Evolutionary conservation across 2,113 vertebrate genomes (phyloP).

Genomic region (Crotalus tigris): DNA sequence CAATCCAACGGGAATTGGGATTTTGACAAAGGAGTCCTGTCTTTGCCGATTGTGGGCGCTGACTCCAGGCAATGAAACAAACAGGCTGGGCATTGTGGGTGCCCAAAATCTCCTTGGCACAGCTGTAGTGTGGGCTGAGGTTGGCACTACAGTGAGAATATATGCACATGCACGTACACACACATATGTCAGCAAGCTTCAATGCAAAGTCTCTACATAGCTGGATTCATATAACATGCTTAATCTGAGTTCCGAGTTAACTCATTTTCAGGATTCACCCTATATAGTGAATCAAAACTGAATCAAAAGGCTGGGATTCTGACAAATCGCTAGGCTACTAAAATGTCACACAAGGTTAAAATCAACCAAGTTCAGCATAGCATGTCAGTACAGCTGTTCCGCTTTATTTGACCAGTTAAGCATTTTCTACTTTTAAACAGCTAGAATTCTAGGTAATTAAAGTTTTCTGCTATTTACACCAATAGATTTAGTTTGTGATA

Average conservation of each 20-base stretch:
- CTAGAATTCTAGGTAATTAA: not conserved
- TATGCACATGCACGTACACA: not conserved
- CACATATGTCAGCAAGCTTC: not conserved
- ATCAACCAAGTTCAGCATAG: not conserved
- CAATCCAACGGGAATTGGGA: not conserved
- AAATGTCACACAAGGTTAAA: not conserved
- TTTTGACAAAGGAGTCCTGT: not conserved
- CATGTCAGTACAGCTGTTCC: not conserved
- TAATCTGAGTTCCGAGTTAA: not conserved
- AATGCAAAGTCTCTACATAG: not conserved
- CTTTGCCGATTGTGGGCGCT: not conserved
- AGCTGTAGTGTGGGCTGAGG: not conserved
- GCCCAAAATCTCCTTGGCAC: not conserved
- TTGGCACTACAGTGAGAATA: not conserved
- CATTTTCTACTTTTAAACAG: not conserved
- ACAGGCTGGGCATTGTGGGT: constrained; percentile 15
- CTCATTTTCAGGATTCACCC: not conserved
- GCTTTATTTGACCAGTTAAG: not conserved
- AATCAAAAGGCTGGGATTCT: not conserved
- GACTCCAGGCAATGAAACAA: not conserved
- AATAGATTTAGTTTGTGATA: not conserved
- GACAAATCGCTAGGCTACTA: not conserved
- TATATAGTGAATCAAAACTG: not conserved
- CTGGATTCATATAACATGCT: not conserved
- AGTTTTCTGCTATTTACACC: not conserved